A percentile compares a stretch with the other conserved stretches of the same genome.
These are phyloP conservation scores for Pterostichus madidus DNA, from an alignment of 2,888 invertebrate species.

Conservation along the genomic window DNA sequence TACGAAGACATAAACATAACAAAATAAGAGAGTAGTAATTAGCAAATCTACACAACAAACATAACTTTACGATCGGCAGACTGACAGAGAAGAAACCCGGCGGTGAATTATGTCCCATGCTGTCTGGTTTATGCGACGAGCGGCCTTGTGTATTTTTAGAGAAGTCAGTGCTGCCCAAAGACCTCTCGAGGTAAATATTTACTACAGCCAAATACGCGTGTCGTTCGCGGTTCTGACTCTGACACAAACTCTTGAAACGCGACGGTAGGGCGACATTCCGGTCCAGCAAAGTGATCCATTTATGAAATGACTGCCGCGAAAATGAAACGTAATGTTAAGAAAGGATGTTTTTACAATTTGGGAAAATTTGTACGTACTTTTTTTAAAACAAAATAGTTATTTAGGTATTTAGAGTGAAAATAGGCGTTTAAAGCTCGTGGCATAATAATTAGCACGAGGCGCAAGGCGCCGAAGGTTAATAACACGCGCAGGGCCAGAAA, in stretches of 20 bases:
- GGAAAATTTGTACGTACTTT: no score
- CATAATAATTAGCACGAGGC: no score
- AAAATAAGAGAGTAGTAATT: background rate
- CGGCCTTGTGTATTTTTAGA: slow-evolving; percentile 42
- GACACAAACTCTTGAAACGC: background rate
- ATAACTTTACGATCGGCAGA: slow-evolving; percentile 32
- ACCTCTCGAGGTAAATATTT: slow-evolving; percentile 49
- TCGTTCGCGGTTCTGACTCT: background rate
- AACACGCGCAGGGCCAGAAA: no score
- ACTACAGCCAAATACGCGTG: slow-evolving; percentile 40
- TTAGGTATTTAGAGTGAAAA: no score
- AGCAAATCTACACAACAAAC: background rate
- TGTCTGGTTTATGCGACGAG: background rate
- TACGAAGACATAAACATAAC: background rate
- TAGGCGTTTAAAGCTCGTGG: no score
- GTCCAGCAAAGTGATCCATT: slow-evolving; percentile 9
- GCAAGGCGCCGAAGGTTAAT: no score
- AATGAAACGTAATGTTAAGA: no score
- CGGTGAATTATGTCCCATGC: slow-evolving; percentile 43
- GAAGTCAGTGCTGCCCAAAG: slow-evolving; percentile 28
- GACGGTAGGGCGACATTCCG: slow-evolving; percentile 8
- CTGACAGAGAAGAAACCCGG: background rate
- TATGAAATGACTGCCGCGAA: background rate
- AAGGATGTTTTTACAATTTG: no score
- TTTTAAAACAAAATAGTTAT: no score